phyloP scores from a whole-genome alignment of 2,888 invertebrate species.

The Meteorus colon region DNA sequence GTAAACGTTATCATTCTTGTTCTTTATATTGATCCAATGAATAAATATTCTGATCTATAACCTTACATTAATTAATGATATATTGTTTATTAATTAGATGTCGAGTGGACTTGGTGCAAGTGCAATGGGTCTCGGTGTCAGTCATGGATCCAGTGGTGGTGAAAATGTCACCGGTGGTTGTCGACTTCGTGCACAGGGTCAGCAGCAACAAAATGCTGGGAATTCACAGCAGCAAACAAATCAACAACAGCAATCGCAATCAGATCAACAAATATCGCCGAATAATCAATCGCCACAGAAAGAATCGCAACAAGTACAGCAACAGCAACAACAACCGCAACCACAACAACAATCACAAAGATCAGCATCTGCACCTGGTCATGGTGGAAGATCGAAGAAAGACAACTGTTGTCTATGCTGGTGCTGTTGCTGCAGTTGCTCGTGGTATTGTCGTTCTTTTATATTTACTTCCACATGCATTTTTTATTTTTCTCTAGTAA shows the following conservation, averaged over 20 bases:
- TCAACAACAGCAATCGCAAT: slow-evolving; percentile 54
- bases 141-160: slow-evolving; percentile 69
- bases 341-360: slow-evolving; percentile 56
- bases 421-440: slow-evolving; percentile 79
- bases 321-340: slow-evolving; percentile 68
- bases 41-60: too few species aligned
- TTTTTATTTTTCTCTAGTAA: too few species aligned
- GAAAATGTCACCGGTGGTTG: slow-evolving; percentile 63
- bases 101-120: slow-evolving; percentile 71
- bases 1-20: too few species aligned
- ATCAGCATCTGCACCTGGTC: slow-evolving; percentile 73
- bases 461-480: neutral
- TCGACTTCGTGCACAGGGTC: slow-evolving; percentile 67
- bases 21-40: too few species aligned
- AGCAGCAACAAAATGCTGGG: slow-evolving; percentile 39
- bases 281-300: slow-evolving; percentile 37
- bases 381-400: slow-evolving; percentile 75
- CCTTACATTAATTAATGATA: too few species aligned
- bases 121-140: slow-evolving; percentile 71
- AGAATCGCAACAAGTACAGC: slow-evolving; percentile 52
- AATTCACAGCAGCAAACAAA: slow-evolving; percentile 61
- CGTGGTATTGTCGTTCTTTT: slow-evolving; percentile 74
- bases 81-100: slow-evolving; percentile 61
- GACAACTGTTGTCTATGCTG: slow-evolving; percentile 79
- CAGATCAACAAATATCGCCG: slow-evolving; percentile 52